Percentiles rank a stretch among this genome's conserved stretches.
These are phyloP conservation scores for Xanthia icteritia DNA, from an alignment of 2,888 invertebrate species.

Conservation along the genomic window DNA sequence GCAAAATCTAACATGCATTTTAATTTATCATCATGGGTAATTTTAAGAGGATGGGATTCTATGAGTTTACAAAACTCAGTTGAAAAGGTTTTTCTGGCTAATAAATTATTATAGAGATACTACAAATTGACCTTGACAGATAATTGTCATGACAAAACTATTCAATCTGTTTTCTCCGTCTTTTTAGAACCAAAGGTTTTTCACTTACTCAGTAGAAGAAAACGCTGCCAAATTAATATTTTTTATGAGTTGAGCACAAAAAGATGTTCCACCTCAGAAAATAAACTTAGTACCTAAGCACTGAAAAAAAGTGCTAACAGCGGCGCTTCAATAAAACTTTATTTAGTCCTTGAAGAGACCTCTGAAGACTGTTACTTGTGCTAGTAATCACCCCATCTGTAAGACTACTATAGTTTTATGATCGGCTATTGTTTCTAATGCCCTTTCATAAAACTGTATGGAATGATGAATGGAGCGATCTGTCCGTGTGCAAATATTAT, in stretches of 20 bases:
- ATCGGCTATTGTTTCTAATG: slow-evolving; percentile 50
- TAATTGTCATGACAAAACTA: not conserved
- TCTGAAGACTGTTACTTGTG: slow-evolving; percentile 18
- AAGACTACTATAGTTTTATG: slow-evolving; percentile 39
- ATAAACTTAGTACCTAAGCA: not conserved
- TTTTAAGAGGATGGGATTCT: not conserved
- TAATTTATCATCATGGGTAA: no score
- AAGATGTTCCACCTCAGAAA: not conserved
- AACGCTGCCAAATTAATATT: not conserved
- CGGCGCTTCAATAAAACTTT: slow-evolving; percentile 22
- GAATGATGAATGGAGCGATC: slow-evolving; percentile 47
- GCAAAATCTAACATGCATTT: not conserved
- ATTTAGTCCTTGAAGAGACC: slow-evolving; percentile 19
- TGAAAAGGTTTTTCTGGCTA: not conserved
- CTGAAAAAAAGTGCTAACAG: slow-evolving; percentile 29
- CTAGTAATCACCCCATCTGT: slow-evolving; percentile 16
- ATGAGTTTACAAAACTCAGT: not conserved
- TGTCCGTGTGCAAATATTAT: slow-evolving; percentile 44
- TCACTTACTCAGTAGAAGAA: not conserved
- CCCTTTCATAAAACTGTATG: slow-evolving; percentile 35
- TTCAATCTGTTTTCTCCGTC: not conserved
- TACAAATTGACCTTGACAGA: not conserved
- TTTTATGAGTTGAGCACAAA: slow-evolving; percentile 15
- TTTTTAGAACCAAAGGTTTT: not conserved
- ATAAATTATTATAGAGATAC: not conserved